Evolutionary conservation across 1,140 invertebrate genomes (phyloP), one percentile per base, ranked within the genome.

Genomic region (Drosophila hydei): DNA sequence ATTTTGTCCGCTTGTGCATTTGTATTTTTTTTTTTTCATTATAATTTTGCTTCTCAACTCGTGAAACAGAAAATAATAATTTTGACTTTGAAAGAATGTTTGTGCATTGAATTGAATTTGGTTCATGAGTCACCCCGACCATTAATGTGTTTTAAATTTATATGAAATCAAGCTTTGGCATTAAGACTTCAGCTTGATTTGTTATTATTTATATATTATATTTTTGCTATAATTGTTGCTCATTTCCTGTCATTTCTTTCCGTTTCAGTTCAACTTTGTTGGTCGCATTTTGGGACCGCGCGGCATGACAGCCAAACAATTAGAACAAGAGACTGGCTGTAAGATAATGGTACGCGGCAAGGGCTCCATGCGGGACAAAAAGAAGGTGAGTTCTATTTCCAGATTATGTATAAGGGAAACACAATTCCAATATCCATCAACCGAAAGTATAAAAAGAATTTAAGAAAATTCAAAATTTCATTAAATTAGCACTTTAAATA

Each of bases 291-390:
- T 99, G 90, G 99, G 99, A 43, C 99, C 99, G 65, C 94, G 98
- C 77, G 99, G 99, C 75, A 99, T 99, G 98, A 99, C 99, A 61
- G 98, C 99, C 21, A 99, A 99, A 93, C 98, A 99, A 93, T 93
- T 99, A 91, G 99, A 99, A 93, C 97, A 99, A 93, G 98, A 99
- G 94, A 99, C 99, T 83, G 98, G 98, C 84, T 99, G 99, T 93
- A 99, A 99, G 95, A 99, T 99, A 81, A 99, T 99, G 99, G 98
- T 99, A 68, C 95, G 99, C 93, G 99, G 99, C 87, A 98, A 99
- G 93, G 99, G 99, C n/a, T 99, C 98, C 40, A 99, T 99, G 99
- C 94, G 99, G 92, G 99, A 99, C 92, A 99, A 99, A 94, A 98
- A 98, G 93, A 99, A 99, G 97, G 98, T 99, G 94, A 94, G 93